Conservation (phyloP, 2,888 invertebrate species). For the Drosophila flavopinicola region DNA sequence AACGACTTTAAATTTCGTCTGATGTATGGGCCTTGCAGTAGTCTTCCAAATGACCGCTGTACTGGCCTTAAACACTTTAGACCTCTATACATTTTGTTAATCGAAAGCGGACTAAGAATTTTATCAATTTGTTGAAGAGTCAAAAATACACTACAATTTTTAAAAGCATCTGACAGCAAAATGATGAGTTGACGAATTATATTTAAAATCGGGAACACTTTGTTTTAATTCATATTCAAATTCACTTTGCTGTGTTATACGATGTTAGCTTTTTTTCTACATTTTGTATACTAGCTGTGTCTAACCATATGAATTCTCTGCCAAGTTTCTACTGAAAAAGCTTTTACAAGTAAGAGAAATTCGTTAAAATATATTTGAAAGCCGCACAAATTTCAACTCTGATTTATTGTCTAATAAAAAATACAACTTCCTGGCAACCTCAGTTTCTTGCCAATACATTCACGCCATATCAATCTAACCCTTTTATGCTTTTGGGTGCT, state of each 20-base stretch:
- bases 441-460: neutral
- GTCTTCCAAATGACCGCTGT: neutral
- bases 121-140: neutral
- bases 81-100: neutral
- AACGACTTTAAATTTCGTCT: conserved; percentile 18
- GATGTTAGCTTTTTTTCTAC: no score
- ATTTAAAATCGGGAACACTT: no score
- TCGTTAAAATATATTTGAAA: neutral
- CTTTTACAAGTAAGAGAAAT: neutral
- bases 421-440: neutral
- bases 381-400: neutral
- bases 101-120: neutral
- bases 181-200: no score
- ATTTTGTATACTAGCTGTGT: no score
- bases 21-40: neutral
- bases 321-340: neutral
- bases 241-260: no score
- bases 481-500: conserved; percentile 28
- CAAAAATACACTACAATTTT: no score
- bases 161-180: no score
- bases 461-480: conserved; percentile 19
- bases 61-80: neutral
- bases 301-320: neutral
- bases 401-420: conserved; percentile 18
- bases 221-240: no score